Evolutionary conservation across 2,888 invertebrate species (phyloP).

Genomic region (Ligdia adustata): DNA sequence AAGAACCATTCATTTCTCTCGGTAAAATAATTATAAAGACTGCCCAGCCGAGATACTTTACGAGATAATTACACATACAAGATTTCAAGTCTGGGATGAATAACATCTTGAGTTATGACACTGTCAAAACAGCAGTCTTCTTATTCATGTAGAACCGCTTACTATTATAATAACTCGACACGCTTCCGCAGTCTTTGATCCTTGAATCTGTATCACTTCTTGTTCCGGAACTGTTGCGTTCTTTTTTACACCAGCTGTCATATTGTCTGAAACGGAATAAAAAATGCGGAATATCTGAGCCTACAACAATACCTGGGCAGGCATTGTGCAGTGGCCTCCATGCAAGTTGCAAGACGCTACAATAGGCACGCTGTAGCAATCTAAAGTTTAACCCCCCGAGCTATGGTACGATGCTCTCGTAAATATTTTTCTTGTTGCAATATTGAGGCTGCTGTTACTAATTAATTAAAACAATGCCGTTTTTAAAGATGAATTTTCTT

Average conservation of each 20-base stretch:
- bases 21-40: too few species aligned
- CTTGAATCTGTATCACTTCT: slow-evolving; percentile 15
- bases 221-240: slow-evolving; percentile 19
- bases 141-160: not conserved
- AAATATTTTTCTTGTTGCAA: too few species aligned
- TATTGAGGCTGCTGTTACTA: not conserved
- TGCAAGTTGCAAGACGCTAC: slow-evolving; percentile 37
- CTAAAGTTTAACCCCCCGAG: slow-evolving; percentile 10
- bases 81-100: too few species aligned
- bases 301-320: slow-evolving; percentile 39
- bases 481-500: too few species aligned
- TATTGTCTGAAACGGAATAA: slow-evolving; percentile 42
- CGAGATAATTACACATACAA: too few species aligned
- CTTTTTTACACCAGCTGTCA: slow-evolving; percentile 26
- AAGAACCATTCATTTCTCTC: too few species aligned
- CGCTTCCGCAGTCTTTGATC: not conserved
- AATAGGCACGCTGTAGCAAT: slow-evolving; percentile 20
- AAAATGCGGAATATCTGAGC: slow-evolving; percentile 41
- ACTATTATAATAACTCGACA: too few species aligned
- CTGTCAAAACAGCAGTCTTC: not conserved
- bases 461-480: not conserved
- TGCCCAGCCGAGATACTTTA: too few species aligned
- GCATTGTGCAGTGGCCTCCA: slow-evolving; percentile 33
- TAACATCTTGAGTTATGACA: not conserved
- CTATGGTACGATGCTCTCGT: not conserved